Percentiles rank a stretch among this genome's conserved stretches.
Evolutionary conservation across 2,113 vertebrate species (phyloP).

Genomic region (Microtus richardsoni): DNA sequence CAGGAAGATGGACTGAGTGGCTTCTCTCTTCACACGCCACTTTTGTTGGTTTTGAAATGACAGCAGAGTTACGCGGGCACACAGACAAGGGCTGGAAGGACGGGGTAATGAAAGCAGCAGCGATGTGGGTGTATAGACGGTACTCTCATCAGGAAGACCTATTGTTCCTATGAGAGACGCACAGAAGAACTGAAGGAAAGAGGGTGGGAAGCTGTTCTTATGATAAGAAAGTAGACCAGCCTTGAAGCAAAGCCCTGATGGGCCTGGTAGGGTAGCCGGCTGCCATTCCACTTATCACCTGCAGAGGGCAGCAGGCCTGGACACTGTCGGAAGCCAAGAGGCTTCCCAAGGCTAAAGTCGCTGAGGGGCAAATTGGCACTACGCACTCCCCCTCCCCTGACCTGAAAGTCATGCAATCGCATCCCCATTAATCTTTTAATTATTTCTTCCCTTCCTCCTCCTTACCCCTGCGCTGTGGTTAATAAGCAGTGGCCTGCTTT

Average conservation of each 20-base stretch:
- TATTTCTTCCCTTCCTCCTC: constrained; percentile 39
- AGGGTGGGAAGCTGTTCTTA: neutral
- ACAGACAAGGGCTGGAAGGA: neutral
- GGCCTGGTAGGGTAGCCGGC: neutral
- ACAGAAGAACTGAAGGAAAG: neutral
- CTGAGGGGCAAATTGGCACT: neutral
- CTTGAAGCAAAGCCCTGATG: neutral
- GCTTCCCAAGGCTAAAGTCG: constrained; percentile 1
- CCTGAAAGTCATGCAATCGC: neutral
- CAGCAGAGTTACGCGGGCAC: neutral
- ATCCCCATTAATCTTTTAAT: constrained; percentile 55
- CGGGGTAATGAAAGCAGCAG: neutral
- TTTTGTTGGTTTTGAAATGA: neutral
- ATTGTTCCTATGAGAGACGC: neutral
- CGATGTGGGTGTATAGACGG: neutral
- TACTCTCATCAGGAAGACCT: neutral
- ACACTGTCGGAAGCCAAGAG: neutral
- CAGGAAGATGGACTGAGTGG: neutral
- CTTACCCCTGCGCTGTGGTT: constrained; percentile 9
- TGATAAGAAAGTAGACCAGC: neutral
- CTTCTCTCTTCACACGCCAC: neutral
- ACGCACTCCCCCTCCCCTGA: neutral
- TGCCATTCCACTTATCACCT: constrained; percentile 43
- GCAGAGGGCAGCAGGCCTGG: constrained; percentile 56
- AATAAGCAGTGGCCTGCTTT: constrained; percentile 51